phyloP scores from a whole-genome alignment of 2,888 invertebrate genomes.

The Leptinotarsa rubiginosa region DNA sequence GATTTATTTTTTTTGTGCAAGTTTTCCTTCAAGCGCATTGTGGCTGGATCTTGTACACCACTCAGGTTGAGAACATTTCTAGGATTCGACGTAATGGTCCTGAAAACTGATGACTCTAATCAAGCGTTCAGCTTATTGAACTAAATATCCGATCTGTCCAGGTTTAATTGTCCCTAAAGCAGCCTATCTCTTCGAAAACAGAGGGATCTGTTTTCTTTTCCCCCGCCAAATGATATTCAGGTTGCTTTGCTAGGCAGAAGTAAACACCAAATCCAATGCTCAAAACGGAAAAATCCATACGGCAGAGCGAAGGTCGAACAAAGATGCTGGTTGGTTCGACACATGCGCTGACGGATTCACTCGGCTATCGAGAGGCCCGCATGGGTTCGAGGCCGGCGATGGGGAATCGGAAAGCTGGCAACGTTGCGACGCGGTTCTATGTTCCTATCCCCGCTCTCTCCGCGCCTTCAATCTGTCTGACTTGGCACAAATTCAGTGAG shows the following conservation, averaged over 20 bases:
- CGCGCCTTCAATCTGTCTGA: slow-evolving; percentile 20
- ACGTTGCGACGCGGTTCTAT: slow-evolving; percentile 41
- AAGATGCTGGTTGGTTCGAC: slow-evolving; percentile 17
- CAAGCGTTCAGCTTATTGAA: too few relatives aligned
- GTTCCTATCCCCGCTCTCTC: slow-evolving; percentile 29
- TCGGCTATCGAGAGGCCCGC: slow-evolving; percentile 17
- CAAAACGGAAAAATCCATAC: slow-evolving; percentile 47
- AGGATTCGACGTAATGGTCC: too few relatives aligned
- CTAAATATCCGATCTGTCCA: neutral
- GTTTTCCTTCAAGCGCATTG: too few relatives aligned
- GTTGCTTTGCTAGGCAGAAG: slow-evolving; percentile 9
- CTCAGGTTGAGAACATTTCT: neutral
- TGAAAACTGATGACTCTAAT: too few relatives aligned
- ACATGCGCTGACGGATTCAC: slow-evolving; percentile 34
- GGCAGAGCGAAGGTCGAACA: slow-evolving; percentile 41
- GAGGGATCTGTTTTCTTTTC: neutral
- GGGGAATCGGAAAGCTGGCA: slow-evolving; percentile 32
- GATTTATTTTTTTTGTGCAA: too few relatives aligned
- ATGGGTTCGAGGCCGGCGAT: slow-evolving; percentile 24
- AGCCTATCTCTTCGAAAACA: neutral
- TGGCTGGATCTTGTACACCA: neutral
- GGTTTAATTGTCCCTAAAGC: neutral
- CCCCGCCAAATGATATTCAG: neutral
- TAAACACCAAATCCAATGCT: slow-evolving; percentile 18
- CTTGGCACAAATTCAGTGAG: slow-evolving; percentile 34